Evolutionary conservation across 2,888 invertebrate genomes (phyloP), one percentile per base, ranked within the genome.

Genomic region (Chalcosyrphus nemorum): DNA sequence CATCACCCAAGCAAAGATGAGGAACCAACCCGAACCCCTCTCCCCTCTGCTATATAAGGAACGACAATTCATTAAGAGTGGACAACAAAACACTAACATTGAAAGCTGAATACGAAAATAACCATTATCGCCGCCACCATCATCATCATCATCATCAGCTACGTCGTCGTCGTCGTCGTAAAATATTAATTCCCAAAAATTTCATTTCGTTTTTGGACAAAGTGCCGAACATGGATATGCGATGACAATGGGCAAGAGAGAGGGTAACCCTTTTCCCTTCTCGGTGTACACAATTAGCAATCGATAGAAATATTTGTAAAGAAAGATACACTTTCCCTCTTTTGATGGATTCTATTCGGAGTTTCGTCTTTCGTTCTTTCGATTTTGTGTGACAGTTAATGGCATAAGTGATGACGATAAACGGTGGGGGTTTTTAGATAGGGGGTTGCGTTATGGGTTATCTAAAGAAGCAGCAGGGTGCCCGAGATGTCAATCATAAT

Each of bases 51-150:
- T 1, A 38, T 29, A 45, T 29, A 21, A 15, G 50, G 35, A 56
- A 27, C 61, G 59, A 61, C 61, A 61, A 70, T 77, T 70, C 77
- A 63, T 70, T 70, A 70, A 59, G 54, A 43, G 9, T 77, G 70
- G 61, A 65, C 81, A 78, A 63, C 56, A 78, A 57, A 54, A 43
- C 45, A 61, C 71, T 19, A 71, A 56, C 38, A 45, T 32, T 1
- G 50, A 75, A 57, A 70, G 65, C 52, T 65, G 81, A 75, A 82
- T 68, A 82, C 61, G 72, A 66, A 78, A 82, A 68, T 78, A 74
- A 56, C 78, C 82, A 78, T 82, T 78, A 72, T 68, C 72, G 45
- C 29, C 72, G 72, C 45, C 66, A 56, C 63, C 56, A 65, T 38
- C 61, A 68, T 43, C 57, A n/a, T n/a, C n/a, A n/a, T n/a, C n/a